Evolutionary conservation across 2,113 vertebrate genomes (phyloP).

Genomic region (Azemiops feae): DNA sequence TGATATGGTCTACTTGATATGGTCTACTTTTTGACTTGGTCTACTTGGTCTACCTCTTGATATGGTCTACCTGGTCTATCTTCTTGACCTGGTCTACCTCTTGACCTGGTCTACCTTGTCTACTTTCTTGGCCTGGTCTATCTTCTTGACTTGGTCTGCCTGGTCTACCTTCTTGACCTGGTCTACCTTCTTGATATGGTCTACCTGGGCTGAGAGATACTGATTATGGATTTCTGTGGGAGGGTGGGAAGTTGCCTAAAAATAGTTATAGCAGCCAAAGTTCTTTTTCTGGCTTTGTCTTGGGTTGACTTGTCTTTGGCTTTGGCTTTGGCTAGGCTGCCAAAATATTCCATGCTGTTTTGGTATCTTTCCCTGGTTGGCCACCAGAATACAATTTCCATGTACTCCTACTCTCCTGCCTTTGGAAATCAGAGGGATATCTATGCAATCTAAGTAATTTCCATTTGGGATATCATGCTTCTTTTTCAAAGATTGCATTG

Average conservation of each 20-base stretch:
- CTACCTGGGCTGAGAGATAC: background rate
- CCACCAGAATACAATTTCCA: background rate
- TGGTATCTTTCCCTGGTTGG: background rate
- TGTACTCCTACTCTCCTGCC: background rate
- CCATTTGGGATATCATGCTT: background rate
- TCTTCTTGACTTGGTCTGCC: no score
- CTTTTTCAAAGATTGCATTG: background rate
- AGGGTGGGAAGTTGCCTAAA: background rate
- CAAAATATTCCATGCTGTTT: background rate
- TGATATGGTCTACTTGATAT: no score
- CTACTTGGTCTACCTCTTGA: no score
- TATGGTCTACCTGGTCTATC: no score
- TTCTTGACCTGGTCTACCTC: no score
- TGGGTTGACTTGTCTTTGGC: no score
- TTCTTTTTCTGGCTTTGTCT: background rate
- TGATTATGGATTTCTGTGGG: background rate
- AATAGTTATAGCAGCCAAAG: background rate
- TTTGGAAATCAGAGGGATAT: background rate
- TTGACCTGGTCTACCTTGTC: no score
- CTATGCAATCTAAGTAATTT: background rate
- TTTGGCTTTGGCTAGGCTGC: background rate
- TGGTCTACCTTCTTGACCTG: no score
- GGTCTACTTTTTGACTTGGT: no score
- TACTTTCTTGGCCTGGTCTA: no score
- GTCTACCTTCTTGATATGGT: no score